phyloP scores from a whole-genome alignment of 2,797 vertebrate species.

The Esox lucius region DNA sequence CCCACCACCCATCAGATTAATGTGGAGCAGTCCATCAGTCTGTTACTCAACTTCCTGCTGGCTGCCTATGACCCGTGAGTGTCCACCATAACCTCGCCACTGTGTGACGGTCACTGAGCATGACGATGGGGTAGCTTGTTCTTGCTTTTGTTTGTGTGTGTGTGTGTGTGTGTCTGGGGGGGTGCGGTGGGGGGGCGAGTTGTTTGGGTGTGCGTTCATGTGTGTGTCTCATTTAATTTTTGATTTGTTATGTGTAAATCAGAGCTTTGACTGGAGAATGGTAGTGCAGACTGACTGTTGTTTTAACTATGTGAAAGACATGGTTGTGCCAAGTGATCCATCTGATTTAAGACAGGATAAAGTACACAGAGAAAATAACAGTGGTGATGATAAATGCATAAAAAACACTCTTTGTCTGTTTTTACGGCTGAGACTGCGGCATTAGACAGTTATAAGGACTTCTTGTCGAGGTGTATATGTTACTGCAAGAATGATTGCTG shows the following conservation, averaged over 20 bases:
- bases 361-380: neutral
- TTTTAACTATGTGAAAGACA: neutral
- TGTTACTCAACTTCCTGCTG: conserved; percentile 96
- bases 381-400: neutral
- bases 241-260: neutral
- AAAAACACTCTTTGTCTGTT: neutral
- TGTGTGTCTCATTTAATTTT: neutral
- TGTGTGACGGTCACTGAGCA: neutral
- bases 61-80: conserved; percentile 96
- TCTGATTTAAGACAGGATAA: neutral
- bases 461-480: neutral
- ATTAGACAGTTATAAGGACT: neutral
- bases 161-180: neutral
- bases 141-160: neutral
- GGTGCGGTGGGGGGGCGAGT: too few species aligned
- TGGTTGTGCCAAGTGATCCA: neutral
- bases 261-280: neutral
- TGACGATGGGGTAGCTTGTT: neutral
- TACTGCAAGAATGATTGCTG: conserved; percentile 7
- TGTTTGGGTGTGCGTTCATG: too few species aligned
- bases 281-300: neutral
- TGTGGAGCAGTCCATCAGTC: conserved; percentile 91
- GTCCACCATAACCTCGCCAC: conserved; percentile 5
- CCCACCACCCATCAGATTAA: conserved; percentile 97
- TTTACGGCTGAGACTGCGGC: neutral